Conservation (phyloP, 2,113 vertebrate species). For the Poeciliopsis turrubarensis region DNA sequence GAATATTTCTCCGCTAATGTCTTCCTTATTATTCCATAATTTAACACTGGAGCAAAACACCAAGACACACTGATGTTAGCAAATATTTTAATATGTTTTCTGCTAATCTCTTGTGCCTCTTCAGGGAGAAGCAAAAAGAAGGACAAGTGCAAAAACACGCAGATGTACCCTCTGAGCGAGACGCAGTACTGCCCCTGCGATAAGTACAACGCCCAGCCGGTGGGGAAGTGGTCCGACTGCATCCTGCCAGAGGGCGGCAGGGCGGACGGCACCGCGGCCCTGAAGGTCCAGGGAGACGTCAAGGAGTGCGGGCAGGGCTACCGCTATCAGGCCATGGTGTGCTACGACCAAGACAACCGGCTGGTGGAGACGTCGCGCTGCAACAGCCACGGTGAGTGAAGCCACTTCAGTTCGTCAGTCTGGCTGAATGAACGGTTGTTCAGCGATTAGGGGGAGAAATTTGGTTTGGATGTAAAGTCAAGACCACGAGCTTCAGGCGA, state of each 20-base stretch:
- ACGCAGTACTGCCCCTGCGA: constrained; percentile 97
- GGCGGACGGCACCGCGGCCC: constrained; percentile 78
- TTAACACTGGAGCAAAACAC: not conserved
- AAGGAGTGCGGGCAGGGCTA: constrained; percentile 97
- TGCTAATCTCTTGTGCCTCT: constrained; percentile 15
- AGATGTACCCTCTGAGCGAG: constrained; percentile 92
- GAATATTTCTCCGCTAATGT: too few relatives aligned
- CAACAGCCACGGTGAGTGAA: constrained; percentile 90
- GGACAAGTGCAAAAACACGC: constrained; percentile 95
- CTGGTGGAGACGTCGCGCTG: constrained; percentile 93
- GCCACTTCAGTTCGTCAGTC: not conserved
- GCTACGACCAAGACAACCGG: constrained; percentile 92
- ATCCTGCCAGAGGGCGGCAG: constrained; percentile 90
- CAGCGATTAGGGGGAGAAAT: not conserved
- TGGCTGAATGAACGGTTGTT: not conserved
- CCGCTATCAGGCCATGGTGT: constrained; percentile 96
- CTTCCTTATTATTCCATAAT: not conserved
- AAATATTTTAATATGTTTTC: not conserved
- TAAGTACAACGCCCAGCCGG: constrained; percentile 94
- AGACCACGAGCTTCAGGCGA: too few relatives aligned
- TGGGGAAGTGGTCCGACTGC: constrained; percentile 98
- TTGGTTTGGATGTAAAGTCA: not conserved
- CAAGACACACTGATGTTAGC: not conserved
- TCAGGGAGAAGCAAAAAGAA: constrained; percentile 97
- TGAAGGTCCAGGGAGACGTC: constrained; percentile 87